phyloP scores from a whole-genome alignment of 1,140 invertebrate genomes.

The Tenebrio molitor region DNA sequence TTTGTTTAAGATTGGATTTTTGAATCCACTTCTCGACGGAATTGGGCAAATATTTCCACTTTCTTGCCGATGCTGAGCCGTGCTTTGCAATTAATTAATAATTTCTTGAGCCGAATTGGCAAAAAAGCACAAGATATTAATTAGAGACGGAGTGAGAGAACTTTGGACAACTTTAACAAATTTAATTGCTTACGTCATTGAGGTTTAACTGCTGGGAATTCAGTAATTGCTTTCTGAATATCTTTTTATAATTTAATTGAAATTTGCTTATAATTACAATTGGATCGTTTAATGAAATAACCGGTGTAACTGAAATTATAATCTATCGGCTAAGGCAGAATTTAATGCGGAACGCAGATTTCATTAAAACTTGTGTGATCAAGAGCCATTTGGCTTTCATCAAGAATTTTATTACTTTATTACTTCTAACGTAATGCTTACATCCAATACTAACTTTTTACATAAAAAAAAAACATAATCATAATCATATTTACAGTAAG shows the following conservation, averaged over 20 bases:
- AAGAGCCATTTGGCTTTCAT: too few relatives aligned
- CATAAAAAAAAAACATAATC: too few relatives aligned
- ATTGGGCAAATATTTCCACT: conserved; percentile 6
- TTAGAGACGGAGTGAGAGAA: conserved; percentile 23
- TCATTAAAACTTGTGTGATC: conserved; percentile 5
- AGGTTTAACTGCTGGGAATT: conserved; percentile 46
- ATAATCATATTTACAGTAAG: too few relatives aligned
- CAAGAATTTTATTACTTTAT: too few relatives aligned
- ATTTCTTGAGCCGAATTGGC: conserved; percentile 13
- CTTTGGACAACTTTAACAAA: conserved; percentile 44
- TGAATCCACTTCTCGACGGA: neutral
- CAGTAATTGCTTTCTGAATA: conserved; percentile 47
- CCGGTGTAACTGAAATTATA: neutral
- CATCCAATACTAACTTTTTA: too few relatives aligned
- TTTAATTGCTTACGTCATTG: conserved; percentile 49
- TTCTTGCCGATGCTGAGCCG: neutral
- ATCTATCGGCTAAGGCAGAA: neutral
- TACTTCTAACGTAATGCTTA: too few relatives aligned
- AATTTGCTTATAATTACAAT: conserved; percentile 45
- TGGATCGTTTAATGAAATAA: conserved; percentile 9
- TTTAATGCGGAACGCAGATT: neutral
- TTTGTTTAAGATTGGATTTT: neutral
- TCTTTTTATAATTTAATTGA: conserved; percentile 47
- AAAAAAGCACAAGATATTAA: conserved; percentile 38
- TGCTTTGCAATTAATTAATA: conserved; percentile 23